Evolutionary conservation across 2,113 vertebrate species (phyloP), one percentile per base, ranked within the genome.

Genomic region (Brevimyrus niger): DNA sequence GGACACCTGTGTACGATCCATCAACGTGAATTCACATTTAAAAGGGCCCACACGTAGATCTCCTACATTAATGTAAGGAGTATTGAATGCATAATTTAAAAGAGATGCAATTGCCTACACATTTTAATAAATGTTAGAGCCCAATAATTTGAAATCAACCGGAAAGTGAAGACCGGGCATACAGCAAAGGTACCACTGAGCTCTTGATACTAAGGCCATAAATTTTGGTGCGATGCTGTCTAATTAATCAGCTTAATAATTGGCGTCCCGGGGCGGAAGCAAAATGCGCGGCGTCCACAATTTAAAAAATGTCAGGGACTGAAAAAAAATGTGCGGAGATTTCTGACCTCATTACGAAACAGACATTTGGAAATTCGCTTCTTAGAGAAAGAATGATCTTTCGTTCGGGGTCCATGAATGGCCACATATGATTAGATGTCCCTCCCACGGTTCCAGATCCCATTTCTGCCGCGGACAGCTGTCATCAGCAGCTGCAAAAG

Each of bases 261-360:
- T 86, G 46, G 47, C 23, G 27, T 51, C 85, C 85, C 2, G 85
- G 47, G 53, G 85, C n/a, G 48, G 27, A 53, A 86, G 44, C 44
- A 46, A 84, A 84, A 84, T 84, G 38, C 21, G 21, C 47, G 46
- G 76, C 76, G 35, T 17, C 17, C 76, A 82, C 76, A 44, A 82
- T 82, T 86, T 48, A 50, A 86, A 86, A 19, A 86, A 86, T 53
- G 48, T 51, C 46, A 86, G 2, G 4, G 48, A 86, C 13, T 19
- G 46, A 53, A 53, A 86, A 86, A 19, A 8, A 27, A 53, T 51
- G 48, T 86, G 85, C 35, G 85, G 31, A 51, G 17, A 87, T 87
- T 87, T 69, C 53, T 58, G 88, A 58, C 48, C 88, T 35, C 48
- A 51, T 89, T 82, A 83, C 73, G 44, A 89, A 21, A 84, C 42